These are phyloP conservation scores for Paedocypris micromegethes DNA, from an alignment of 2,797 vertebrate genomes.

Conservation along the genomic window DNA sequence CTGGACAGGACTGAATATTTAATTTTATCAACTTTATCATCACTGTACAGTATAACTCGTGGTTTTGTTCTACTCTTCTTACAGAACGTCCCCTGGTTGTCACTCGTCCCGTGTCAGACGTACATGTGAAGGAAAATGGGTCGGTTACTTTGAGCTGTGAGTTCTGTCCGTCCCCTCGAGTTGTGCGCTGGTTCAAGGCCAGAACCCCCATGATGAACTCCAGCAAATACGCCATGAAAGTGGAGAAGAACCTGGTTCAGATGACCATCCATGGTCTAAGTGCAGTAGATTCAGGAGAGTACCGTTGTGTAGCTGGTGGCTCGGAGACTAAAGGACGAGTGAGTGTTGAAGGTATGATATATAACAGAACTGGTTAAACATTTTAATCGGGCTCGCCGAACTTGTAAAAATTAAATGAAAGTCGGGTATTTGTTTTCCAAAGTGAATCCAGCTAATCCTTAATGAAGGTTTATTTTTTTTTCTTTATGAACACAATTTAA, in stretches of 20 bases:
- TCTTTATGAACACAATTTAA: too few relatives aligned
- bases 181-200: constrained; percentile 87
- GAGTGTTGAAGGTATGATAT: constrained; percentile 76
- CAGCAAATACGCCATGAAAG: constrained; percentile 76
- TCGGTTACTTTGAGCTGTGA: constrained; percentile 81
- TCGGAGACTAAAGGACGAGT: constrained; percentile 76
- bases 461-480: too few relatives aligned
- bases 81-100: constrained; percentile 82
- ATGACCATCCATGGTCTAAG: constrained; percentile 76
- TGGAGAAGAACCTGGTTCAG: constrained; percentile 74
- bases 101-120: constrained; percentile 77
- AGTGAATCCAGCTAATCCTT: too few relatives aligned
- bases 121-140: constrained; percentile 73
- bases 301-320: constrained; percentile 80
- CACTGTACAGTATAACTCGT: too few relatives aligned
- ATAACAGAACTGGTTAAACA: neutral
- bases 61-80: neutral
- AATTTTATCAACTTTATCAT: too few relatives aligned
- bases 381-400: too few relatives aligned
- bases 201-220: constrained; percentile 71
- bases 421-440: too few relatives aligned
- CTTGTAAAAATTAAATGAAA: too few relatives aligned
- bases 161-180: constrained; percentile 83
- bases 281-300: constrained; percentile 76
- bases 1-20: too few relatives aligned